Conservation (phyloP, 2,888 invertebrate genomes). For the Diaperis boleti region DNA sequence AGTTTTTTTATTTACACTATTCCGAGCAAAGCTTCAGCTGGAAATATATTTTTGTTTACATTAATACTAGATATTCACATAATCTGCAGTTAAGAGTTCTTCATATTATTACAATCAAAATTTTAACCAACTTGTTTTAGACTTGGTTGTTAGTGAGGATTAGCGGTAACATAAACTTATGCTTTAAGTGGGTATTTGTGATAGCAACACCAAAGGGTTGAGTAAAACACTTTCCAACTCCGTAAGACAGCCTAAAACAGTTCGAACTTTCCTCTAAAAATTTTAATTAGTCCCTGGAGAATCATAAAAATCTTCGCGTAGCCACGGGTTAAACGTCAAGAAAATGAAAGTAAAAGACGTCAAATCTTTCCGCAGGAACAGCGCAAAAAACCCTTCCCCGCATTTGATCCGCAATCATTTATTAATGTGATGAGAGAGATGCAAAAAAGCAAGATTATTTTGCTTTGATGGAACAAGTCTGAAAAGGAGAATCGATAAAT, state of each 20-base stretch:
- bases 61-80: too few species aligned
- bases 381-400: background rate
- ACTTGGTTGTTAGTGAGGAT: too few species aligned
- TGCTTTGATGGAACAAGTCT: conserved; percentile 22
- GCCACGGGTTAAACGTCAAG: background rate
- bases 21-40: too few species aligned
- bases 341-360: background rate
- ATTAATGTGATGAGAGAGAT: conserved; percentile 23
- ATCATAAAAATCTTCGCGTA: conserved; percentile 11
- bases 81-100: background rate
- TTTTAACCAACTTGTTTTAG: too few species aligned
- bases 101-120: too few species aligned
- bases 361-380: background rate
- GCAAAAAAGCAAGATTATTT: conserved; percentile 26
- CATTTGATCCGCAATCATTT: conserved; percentile 24
- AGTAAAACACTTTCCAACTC: conserved; percentile 21
- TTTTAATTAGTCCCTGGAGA: conserved; percentile 16
- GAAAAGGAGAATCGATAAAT: conserved; percentile 34
- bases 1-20: too few species aligned
- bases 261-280: conserved; percentile 25
- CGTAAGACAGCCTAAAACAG: conserved; percentile 18
- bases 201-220: conserved; percentile 14
- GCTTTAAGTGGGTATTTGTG: conserved; percentile 31
- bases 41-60: too few species aligned
- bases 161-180: too few species aligned